Conservation (phyloP, 2,888 invertebrate species). For the Doris montereyensis region DNA sequence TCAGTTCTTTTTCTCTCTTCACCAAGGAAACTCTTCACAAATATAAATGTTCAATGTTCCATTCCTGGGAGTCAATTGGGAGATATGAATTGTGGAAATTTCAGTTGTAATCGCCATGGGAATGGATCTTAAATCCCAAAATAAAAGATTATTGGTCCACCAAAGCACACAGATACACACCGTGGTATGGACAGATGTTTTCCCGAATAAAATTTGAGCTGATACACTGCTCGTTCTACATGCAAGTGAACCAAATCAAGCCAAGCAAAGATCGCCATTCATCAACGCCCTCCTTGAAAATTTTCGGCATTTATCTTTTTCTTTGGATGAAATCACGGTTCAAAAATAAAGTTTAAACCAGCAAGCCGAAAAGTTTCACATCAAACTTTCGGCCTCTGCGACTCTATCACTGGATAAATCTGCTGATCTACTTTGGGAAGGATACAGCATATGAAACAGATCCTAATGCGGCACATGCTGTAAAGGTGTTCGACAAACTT, state of each 20-base stretch:
- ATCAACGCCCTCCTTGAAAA: neutral
- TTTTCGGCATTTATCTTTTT: neutral
- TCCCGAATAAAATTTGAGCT: neutral
- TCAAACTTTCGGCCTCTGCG: constrained; percentile 14
- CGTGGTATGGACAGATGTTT: constrained; percentile 10
- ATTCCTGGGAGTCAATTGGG: neutral
- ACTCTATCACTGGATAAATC: neutral
- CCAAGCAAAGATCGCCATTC: constrained; percentile 12
- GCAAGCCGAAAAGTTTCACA: constrained; percentile 18
- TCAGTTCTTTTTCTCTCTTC: too few relatives aligned
- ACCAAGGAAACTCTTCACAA: neutral
- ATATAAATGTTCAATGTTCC: neutral
- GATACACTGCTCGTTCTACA: neutral
- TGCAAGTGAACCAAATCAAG: neutral
- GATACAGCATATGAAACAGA: neutral
- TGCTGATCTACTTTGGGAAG: constrained; percentile 7
- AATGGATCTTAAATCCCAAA: neutral
- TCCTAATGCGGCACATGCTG: neutral
- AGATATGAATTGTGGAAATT: constrained; percentile 12
- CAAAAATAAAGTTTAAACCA: constrained; percentile 1
- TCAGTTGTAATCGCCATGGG: constrained; percentile 14
- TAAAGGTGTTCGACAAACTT: constrained; percentile 1
- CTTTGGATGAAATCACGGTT: constrained; percentile 10
- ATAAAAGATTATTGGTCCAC: neutral
- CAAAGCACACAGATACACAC: neutral